phyloP scores from a whole-genome alignment of 1,140 invertebrate genomes.

The Aradophagus sp. region DNA sequence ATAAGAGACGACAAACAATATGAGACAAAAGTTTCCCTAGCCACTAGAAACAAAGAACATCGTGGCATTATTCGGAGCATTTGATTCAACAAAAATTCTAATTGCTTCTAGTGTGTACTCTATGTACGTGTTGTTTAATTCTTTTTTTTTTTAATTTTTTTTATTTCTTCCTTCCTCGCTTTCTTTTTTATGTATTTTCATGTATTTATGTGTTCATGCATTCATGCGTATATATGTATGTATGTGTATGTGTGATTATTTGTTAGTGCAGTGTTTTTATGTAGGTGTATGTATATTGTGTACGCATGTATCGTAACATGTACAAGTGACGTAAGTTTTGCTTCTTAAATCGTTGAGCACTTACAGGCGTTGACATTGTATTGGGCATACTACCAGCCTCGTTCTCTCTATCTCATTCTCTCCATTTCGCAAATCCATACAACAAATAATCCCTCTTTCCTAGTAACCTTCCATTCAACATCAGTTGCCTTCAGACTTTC shows the following conservation, averaged over 20 bases:
- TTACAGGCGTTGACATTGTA: conserved; percentile 54
- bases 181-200: neutral
- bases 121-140: conserved; percentile 5
- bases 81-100: conserved; percentile 57
- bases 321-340: conserved; percentile 29
- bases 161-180: no score
- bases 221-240: conserved; percentile 1
- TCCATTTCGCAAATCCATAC: conserved; percentile 18
- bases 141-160: no score
- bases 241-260: conserved; percentile 7
- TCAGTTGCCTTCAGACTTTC: conserved; percentile 35
- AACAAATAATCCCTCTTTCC: conserved; percentile 17
- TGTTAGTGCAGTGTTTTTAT: no score
- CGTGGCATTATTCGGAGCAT: conserved; percentile 55
- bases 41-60: conserved; percentile 58
- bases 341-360: conserved; percentile 44
- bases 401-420: conserved; percentile 16
- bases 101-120: conserved; percentile 48
- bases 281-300: neutral
- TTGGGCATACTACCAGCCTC: conserved; percentile 55
- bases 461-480: conserved; percentile 16
- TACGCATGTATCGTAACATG: conserved; percentile 5
- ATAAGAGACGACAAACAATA: conserved; percentile 51
- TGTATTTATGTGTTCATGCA: neutral
- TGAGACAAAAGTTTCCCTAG: conserved; percentile 52